Evolutionary conservation across 2,888 invertebrate species (phyloP).

Genomic region (Eilema depressum): DNA sequence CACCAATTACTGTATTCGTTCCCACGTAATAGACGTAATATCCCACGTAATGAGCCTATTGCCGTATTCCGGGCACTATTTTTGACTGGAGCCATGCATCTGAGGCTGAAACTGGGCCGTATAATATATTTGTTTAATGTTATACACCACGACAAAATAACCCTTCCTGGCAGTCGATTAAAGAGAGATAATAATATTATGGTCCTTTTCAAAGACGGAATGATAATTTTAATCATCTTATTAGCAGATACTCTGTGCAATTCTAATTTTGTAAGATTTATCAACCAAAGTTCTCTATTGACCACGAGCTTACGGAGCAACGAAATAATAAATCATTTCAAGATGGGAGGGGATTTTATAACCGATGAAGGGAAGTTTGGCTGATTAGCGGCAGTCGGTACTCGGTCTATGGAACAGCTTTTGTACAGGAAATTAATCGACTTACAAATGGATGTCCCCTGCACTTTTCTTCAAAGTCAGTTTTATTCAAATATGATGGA

Average conservation of each 20-base stretch:
- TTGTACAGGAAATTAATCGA: constrained; percentile 54
- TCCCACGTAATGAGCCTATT: no score
- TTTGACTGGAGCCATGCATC: no score
- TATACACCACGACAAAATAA: no score
- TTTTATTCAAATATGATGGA: no score
- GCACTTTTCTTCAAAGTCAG: constrained; percentile 17
- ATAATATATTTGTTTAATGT: no score
- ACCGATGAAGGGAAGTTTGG: constrained; percentile 38
- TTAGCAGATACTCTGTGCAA: constrained; percentile 21
- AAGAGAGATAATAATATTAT: no score
- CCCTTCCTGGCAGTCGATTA: no score
- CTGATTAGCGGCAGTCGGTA: constrained; percentile 46
- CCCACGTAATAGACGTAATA: no score
- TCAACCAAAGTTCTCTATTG: constrained; percentile 24
- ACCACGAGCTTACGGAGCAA: constrained; percentile 20
- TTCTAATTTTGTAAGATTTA: constrained; percentile 33
- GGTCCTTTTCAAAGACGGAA: not conserved
- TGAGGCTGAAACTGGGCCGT: no score
- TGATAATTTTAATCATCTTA: constrained; percentile 26
- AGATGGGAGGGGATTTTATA: constrained; percentile 21
- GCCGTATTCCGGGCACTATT: no score
- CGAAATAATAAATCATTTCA: constrained; percentile 31
- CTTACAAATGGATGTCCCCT: constrained; percentile 30
- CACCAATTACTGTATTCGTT: no score
- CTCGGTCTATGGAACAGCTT: constrained; percentile 16